phyloP scores from a whole-genome alignment of 2,113 vertebrate genomes.

The Heloderma charlesbogerti region DNA sequence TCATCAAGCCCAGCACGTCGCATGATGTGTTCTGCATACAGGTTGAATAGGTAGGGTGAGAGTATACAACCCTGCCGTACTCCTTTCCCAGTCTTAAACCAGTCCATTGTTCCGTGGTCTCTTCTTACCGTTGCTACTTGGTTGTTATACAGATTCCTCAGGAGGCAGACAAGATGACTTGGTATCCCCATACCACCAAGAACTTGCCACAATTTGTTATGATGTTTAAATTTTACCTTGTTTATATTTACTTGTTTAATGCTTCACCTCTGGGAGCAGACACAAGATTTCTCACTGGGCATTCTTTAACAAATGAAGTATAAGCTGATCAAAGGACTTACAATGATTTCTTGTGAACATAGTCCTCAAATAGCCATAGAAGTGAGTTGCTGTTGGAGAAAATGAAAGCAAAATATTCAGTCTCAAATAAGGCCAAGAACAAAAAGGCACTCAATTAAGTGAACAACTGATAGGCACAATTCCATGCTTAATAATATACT shows the following conservation, averaged over 20 bases:
- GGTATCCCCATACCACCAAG: no score
- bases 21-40: no score
- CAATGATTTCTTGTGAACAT: neutral
- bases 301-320: neutral
- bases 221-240: conserved; percentile 15
- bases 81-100: no score
- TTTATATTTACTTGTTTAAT: conserved; percentile 20
- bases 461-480: neutral
- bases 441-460: neutral
- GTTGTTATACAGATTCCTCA: no score
- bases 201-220: no score
- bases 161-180: no score
- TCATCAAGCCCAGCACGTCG: no score
- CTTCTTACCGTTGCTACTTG: no score
- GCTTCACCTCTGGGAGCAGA: neutral
- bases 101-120: no score
- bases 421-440: neutral
- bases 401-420: neutral
- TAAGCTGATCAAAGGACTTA: neutral
- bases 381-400: neutral
- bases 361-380: neutral
- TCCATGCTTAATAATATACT: neutral
- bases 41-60: no score
- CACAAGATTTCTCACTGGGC: conserved; percentile 3
- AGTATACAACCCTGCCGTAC: no score